phyloP scores from a whole-genome alignment of 2,113 vertebrate genomes.

The Equus quagga region DNA sequence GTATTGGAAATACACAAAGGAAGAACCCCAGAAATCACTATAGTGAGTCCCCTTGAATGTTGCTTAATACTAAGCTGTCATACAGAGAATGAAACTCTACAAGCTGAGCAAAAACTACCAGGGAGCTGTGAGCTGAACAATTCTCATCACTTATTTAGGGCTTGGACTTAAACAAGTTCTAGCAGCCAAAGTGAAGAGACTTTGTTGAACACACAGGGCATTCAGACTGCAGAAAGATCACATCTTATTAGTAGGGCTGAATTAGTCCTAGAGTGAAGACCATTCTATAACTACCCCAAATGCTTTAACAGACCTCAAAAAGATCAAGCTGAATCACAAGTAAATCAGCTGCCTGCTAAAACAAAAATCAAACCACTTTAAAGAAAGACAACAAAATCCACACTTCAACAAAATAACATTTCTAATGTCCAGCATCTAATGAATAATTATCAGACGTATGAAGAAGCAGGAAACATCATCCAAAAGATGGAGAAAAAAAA shows the following conservation, averaged over 20 bases:
- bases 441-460: not conserved
- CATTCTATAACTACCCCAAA: not conserved
- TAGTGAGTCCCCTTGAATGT: not conserved
- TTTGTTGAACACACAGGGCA: not conserved
- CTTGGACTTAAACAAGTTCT: not conserved
- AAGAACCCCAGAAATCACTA: not conserved
- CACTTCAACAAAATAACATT: not conserved
- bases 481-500: not conserved
- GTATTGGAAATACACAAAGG: not conserved
- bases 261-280: not conserved
- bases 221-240: constrained; percentile 14
- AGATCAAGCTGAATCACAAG: not conserved
- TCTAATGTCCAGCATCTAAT: not conserved
- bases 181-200: not conserved
- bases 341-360: not conserved
- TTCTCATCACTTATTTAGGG: not conserved
- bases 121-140: not conserved
- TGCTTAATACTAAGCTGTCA: not conserved
- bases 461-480: not conserved
- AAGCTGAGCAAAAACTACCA: not conserved
- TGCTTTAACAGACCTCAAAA: not conserved
- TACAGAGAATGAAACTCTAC: not conserved
- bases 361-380: not conserved
- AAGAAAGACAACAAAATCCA: not conserved
- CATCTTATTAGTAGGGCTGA: not conserved